Percentiles rank a stretch among this genome's conserved stretches.
These are phyloP conservation scores for Etia nguti DNA, from an alignment of 2,113 vertebrate species.

Conservation along the genomic window DNA sequence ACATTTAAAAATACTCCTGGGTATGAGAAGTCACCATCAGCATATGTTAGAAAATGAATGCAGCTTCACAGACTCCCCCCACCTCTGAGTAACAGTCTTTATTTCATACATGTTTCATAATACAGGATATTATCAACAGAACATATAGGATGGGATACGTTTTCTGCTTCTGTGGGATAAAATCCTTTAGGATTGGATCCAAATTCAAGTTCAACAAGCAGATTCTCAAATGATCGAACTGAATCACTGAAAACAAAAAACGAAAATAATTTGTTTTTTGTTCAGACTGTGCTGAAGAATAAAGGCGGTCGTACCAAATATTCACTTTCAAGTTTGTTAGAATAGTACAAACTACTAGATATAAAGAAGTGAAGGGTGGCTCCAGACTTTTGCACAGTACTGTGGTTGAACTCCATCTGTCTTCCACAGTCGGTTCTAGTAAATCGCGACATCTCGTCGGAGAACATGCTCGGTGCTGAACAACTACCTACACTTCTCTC, in stretches of 20 bases:
- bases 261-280: background rate
- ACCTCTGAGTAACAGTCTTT: background rate
- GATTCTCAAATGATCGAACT: background rate
- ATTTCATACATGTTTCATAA: background rate
- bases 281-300: background rate
- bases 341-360: background rate
- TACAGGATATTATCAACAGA: background rate
- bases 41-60: background rate
- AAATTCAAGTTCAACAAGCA: background rate
- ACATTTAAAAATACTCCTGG: background rate
- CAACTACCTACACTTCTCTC: background rate
- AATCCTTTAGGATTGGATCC: background rate
- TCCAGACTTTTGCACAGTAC: background rate
- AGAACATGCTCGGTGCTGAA: background rate
- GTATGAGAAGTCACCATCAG: background rate
- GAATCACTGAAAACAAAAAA: background rate
- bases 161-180: background rate
- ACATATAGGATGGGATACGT: background rate
- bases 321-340: background rate
- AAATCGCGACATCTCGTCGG: background rate
- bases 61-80: background rate
- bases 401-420: background rate
- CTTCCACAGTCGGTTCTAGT: background rate
- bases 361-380: background rate
- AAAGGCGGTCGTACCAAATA: background rate